phyloP scores from a whole-genome alignment of 2,888 invertebrate species.

The Maniola hyperantus region DNA sequence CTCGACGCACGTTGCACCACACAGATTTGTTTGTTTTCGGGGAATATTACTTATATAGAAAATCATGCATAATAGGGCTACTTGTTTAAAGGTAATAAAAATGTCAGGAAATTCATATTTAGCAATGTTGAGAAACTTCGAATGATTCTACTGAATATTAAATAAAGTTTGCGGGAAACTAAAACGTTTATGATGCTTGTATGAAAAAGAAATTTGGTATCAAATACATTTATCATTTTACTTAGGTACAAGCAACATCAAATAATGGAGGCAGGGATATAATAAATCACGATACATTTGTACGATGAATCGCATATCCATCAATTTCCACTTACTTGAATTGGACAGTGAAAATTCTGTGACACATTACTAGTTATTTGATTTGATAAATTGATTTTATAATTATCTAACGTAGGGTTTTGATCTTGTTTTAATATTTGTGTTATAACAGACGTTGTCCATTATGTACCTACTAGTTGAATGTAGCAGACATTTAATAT shows the following conservation, averaged over 20 bases:
- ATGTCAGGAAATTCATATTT: too few relatives aligned
- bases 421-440: too few relatives aligned
- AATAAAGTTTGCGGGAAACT: neutral
- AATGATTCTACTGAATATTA: neutral
- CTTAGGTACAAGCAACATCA: neutral
- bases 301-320: constrained; percentile 10
- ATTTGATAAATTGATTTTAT: too few relatives aligned
- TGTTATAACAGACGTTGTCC: too few relatives aligned
- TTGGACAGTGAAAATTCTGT: constrained; percentile 2
- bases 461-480: too few relatives aligned
- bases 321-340: constrained; percentile 11
- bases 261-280: neutral
- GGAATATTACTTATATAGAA: too few relatives aligned
- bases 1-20: too few relatives aligned
- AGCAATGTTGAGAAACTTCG: neutral
- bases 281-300: constrained; percentile 18
- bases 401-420: too few relatives aligned
- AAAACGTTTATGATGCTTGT: neutral
- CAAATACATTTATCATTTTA: constrained; percentile 14
- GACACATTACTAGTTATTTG: constrained; percentile 20
- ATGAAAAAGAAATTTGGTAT: neutral
- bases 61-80: too few relatives aligned
- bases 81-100: too few relatives aligned
- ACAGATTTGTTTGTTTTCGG: too few relatives aligned
- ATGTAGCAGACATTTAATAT: too few relatives aligned